Conservation (phyloP, 2,113 vertebrate genomes). For the Parotia lawesii region DNA sequence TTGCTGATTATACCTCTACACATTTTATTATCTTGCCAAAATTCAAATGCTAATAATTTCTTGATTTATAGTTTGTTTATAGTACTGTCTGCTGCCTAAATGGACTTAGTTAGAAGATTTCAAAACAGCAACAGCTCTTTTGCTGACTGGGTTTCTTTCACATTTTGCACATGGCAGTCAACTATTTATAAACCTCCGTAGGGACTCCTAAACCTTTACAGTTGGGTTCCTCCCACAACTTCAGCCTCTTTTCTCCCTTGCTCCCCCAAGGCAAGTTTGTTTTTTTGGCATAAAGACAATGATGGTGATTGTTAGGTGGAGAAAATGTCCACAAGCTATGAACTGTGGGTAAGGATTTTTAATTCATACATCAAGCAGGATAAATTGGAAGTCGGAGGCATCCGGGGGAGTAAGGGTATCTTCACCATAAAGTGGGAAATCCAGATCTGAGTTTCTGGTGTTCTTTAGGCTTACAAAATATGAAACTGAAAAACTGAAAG, state of each 20-base stretch:
- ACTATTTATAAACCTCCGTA: conserved; percentile 46
- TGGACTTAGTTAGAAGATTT: conserved; percentile 48
- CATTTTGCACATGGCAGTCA: conserved; percentile 44
- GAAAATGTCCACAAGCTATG: conserved; percentile 14
- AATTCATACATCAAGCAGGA: conserved; percentile 54
- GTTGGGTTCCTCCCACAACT: conserved; percentile 40
- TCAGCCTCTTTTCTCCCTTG: conserved; percentile 25
- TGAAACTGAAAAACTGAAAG: neutral
- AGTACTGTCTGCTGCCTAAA: conserved; percentile 48
- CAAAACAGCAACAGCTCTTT: conserved; percentile 50
- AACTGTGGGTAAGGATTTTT: conserved; percentile 31
- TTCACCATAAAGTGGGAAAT: neutral
- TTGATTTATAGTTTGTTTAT: conserved; percentile 74
- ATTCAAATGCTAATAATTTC: conserved; percentile 70
- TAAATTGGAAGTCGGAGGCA: neutral
- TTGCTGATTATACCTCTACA: conserved; percentile 66
- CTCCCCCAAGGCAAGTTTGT: conserved; percentile 1
- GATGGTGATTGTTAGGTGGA: conserved; percentile 24
- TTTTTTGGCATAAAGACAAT: conserved; percentile 34
- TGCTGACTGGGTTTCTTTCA: conserved; percentile 57
- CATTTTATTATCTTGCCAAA: conserved; percentile 73
- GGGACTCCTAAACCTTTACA: conserved; percentile 50
- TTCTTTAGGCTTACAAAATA: conserved; percentile 5
- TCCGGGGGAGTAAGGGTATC: neutral
- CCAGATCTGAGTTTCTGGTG: neutral